Conservation (phyloP, 2,113 vertebrate species). For the Campylorhamphus procurvoides region DNA sequence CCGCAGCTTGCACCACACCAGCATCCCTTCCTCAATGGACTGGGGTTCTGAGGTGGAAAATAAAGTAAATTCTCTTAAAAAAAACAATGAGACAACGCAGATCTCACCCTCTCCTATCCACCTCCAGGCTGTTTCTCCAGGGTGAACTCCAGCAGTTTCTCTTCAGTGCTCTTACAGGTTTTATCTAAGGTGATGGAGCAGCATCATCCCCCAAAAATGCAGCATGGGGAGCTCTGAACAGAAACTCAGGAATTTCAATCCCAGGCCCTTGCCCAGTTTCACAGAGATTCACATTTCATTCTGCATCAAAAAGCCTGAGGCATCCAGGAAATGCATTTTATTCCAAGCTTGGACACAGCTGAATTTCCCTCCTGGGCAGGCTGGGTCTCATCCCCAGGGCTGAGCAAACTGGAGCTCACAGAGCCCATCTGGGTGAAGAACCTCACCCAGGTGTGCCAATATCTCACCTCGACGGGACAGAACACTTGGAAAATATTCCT, state of each 20-base stretch:
- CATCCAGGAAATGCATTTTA: not conserved
- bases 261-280: not conserved
- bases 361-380: not conserved
- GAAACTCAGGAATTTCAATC: accelerated
- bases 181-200: too few species aligned
- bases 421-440: too few species aligned
- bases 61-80: not conserved
- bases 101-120: not conserved
- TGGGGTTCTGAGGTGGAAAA: conserved; percentile 55
- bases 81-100: not conserved
- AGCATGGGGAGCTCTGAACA: not conserved
- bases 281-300: not conserved
- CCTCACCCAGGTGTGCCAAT: accelerated
- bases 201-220: accelerated
- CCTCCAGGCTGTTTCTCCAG: not conserved
- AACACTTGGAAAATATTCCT: conserved; percentile 76
- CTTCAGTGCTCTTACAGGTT: not conserved
- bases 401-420: not conserved
- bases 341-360: not conserved
- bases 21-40: conserved; percentile 68
- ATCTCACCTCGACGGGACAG: conserved; percentile 70
- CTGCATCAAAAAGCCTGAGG: not conserved
- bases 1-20: conserved; percentile 81
- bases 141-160: not conserved
- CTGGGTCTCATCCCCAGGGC: not conserved